Base-by-base conservation (phyloP, 1,140 invertebrate species). In the Drosophila lacertosa region DNA sequence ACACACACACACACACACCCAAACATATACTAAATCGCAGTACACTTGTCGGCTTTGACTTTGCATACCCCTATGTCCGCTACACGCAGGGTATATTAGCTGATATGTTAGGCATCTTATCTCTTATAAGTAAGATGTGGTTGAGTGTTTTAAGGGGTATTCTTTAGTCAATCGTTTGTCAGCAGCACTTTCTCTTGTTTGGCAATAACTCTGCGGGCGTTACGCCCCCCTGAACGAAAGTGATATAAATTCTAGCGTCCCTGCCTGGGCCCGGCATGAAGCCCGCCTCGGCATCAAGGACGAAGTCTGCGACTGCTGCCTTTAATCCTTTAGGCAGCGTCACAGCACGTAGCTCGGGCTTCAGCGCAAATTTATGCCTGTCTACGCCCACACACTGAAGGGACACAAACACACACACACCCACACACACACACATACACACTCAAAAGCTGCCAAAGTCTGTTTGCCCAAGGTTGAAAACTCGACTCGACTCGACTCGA, bases 311-410 rank as follows among this genome's bases (percentile, higher is more conserved):
- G 20, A 13, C 11, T 32, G 72, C 47, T 63, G 57, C 35, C 67
- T 40, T 53, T 80, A 84, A 81, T 84, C 81, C 77, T 86, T 81
- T 81, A 73, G 81, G 80, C 73, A 57, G 42, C 29, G 50, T 51
- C 66, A 62, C 71, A 83, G 79, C 79, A 83, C 79, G 79, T 75
- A 72, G 62, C 60, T 45, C 53, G 50, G 57, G 50, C 58, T 48
- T 45, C n/a, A 65, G 40, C 58, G 26, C 16, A 70, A 83, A 83
- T 82, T 78, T 82, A 82, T 82, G 80, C 80, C 65, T 53, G 65
- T 79, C 79, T 67, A 64, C 67, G 37, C 64, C 65, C 57, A 40
- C 64, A 51, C 26, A 42, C 35, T 48, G 32, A 58, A n/a, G 11
- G 20, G 22, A 40, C 58, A 39, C 33, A 26, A n/a, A 55, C n/a